These are phyloP conservation scores for Notarius quadriscutis DNA, from an alignment of 2,113 vertebrate genomes.

Conservation along the genomic window DNA sequence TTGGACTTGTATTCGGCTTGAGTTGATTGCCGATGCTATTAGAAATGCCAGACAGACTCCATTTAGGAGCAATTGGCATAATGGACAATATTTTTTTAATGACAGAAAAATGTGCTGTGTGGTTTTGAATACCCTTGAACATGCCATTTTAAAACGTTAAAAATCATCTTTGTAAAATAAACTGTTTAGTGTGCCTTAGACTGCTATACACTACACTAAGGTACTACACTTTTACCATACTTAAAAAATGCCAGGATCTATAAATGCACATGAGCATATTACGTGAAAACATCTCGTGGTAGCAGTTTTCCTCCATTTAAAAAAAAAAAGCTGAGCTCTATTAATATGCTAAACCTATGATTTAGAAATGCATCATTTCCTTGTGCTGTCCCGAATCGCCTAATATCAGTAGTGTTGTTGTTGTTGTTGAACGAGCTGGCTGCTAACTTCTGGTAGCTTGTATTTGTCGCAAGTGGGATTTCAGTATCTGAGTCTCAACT, in stretches of 20 bases:
- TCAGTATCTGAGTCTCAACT: background rate
- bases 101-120: background rate
- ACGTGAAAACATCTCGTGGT: background rate
- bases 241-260: background rate
- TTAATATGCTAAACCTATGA: too few species aligned
- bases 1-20: background rate
- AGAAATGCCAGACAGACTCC: background rate
- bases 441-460: background rate
- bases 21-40: slow-evolving; percentile 19
- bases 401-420: background rate
- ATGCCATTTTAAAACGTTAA: background rate
- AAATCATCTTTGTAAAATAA: background rate
- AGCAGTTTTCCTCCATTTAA: too few species aligned
- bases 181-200: background rate
- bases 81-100: background rate
- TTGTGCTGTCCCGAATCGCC: background rate
- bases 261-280: background rate
- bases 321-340: too few species aligned
- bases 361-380: too few species aligned
- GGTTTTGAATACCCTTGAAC: background rate
- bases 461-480: background rate
- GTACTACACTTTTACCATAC: background rate
- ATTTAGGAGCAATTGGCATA: background rate
- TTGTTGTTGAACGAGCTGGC: background rate
- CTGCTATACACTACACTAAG: background rate